Evolutionary conservation across 2,113 vertebrate genomes (phyloP), one percentile per base, ranked within the genome.

Genomic region (Oophaga pumilio): DNA sequence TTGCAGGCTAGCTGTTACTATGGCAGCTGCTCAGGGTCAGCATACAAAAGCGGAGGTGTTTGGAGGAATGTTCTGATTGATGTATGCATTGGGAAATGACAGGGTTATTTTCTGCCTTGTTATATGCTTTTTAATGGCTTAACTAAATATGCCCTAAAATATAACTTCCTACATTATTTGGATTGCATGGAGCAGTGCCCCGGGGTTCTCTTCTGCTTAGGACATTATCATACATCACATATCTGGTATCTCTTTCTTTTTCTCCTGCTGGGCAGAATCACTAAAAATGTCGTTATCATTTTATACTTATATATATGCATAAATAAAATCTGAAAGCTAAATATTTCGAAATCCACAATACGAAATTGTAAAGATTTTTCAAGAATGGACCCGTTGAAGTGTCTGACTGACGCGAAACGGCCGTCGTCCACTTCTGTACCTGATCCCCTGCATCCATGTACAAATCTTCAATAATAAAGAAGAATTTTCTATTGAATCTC

Each of bases 31-130:
- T 66, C 28, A 62, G 82, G 85, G 92, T 88, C 82, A 91, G 89
- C 57, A 80, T 79, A 87, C 87, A 84, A 86, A 84, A 88, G 17
- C 88, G 71, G 49, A 82, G 71, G 81, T 84, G 78, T 84, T 89
- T 82, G 87, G 64, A 89, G 83, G 85, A 81, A 89, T 90, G 90
- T 87, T 52, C 66, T 88, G 90, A 88, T 87, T 89, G 89, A 81
- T 85, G 76, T 84, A 90, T 84, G 89, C 87, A 92, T 90, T 74
- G 57, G 26, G 71, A 88, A 77, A 84, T 49, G 49, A 66, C 53
- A 76, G 14, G 18, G 24, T 86, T 18, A 81, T 53, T 56, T 62
- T 76, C 13, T 14, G 71, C 86, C 68, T 76, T 74, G 26, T 52
- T 69, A 68, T 5, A 53, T 24, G n/a, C 9, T 4, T 50, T 52